Percentiles rank a stretch among this genome's conserved stretches.
Evolutionary conservation across 2,113 vertebrate species (phyloP).

Genomic region (Aldabrachelys gigantea): DNA sequence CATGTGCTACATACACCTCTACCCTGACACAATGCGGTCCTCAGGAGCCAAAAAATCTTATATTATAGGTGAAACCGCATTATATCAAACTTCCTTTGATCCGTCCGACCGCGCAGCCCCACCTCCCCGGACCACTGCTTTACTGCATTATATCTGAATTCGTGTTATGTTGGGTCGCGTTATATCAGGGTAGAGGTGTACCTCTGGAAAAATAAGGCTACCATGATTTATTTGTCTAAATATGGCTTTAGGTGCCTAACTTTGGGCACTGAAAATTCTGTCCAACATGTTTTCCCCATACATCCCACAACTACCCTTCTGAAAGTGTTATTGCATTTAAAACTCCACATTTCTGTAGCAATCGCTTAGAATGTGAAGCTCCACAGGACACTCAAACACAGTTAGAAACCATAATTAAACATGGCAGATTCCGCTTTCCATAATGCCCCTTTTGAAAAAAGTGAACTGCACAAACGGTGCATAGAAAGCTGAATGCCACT

Average conservation of each 20-base stretch:
- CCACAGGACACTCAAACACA: too few species aligned
- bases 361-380: not conserved
- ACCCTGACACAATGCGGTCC: too few species aligned
- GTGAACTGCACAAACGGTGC: not conserved
- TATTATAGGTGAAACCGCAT: too few species aligned
- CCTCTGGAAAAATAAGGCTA: not conserved
- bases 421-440: not conserved
- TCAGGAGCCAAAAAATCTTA: too few species aligned
- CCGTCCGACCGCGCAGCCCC: too few species aligned
- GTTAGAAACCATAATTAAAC: not conserved
- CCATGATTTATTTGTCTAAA: accelerated
- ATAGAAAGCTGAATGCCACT: not conserved
- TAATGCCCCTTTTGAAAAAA: not conserved
- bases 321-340: not conserved
- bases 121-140: too few species aligned
- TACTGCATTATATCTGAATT: too few species aligned
- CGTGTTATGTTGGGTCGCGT: too few species aligned
- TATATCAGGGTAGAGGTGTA: not conserved
- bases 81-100: too few species aligned
- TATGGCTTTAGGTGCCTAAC: accelerated
- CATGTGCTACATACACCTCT: not conserved
- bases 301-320: not conserved
- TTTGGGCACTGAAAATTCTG: not conserved
- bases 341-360: not conserved
- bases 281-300: not conserved